Base-by-base conservation (phyloP, 2,113 vertebrate species). In the Oncorhynchus mykiss region DNA sequence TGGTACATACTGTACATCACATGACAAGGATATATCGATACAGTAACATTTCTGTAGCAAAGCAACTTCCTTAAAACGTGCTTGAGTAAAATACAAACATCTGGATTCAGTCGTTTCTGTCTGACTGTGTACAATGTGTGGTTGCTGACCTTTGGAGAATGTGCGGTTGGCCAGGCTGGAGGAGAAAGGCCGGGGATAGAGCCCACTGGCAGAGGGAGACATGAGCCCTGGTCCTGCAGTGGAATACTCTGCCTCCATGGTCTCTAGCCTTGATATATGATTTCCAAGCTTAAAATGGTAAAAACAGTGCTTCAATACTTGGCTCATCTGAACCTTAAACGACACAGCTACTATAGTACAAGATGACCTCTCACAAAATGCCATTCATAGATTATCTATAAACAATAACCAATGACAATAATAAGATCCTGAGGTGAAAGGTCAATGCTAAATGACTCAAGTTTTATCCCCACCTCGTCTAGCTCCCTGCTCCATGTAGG, bases 401-500 rank as follows among this genome's bases (percentile, higher is more conserved):
- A 25, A 57, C 5, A 57, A 34, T 34, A 66, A 51, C 24, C 2
- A 73, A 12, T 9, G 22, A n/a, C 51, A 14, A 22, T 4, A 27
- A 14, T 66, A 14, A 66, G 5, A 66, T 66, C 9, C 51, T 54
- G 16, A 34, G 67, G 29, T 39, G 67, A 39, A 34, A 20, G 67
- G 31, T 20, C 39, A 5, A 45, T 11, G 39, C 39, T 45, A 45
- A 9, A 45, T 45, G 39, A 45, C 8, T 45, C 8, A 45, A 45
- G 39, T 16, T 14, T 13, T 67, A 9, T 18, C 6, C 75, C 75
- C 71, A 96, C 96, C 91, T 96, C 91, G 4, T 95, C 94, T 0
- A 92, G 12, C 0, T 78, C 85, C 31, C 78, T 79, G 82, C 74
- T 89, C 91, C 90, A 88, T 1, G 85, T 83, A 0, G 83, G 20